phyloP scores from a whole-genome alignment of 2,797 vertebrate genomes.

The Otolemur crassicaudatus region DNA sequence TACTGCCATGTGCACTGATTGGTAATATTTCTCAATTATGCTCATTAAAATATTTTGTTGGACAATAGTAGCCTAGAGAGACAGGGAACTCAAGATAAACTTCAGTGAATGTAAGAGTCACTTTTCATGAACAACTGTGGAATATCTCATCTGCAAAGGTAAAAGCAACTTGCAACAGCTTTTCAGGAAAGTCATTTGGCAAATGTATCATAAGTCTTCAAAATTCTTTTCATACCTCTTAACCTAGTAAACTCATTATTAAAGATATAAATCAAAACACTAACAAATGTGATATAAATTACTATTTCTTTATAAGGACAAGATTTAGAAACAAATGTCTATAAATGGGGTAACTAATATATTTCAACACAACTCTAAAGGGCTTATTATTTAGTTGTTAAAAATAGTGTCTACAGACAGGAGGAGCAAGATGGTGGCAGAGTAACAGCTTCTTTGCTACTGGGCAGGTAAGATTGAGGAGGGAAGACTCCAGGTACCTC shows the following conservation, averaged over 20 bases:
- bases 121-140: constrained; percentile 31
- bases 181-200: constrained; percentile 42
- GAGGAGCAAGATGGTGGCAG: no score
- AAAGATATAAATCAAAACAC: background rate
- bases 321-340: constrained; percentile 40
- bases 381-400: background rate
- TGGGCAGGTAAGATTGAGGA: no score
- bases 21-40: constrained; percentile 81
- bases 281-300: background rate
- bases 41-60: constrained; percentile 77
- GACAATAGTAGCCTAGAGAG: constrained; percentile 1
- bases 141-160: background rate
- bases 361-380: background rate
- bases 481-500: no score
- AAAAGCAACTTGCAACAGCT: constrained; percentile 27
- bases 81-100: constrained; percentile 60
- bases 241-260: constrained; percentile 12
- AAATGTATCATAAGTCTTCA: constrained; percentile 53
- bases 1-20: constrained; percentile 56
- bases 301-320: constrained; percentile 23
- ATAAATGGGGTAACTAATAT: background rate
- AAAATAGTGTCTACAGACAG: background rate
- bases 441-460: no score
- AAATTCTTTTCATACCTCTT: constrained; percentile 18
- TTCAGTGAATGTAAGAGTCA: constrained; percentile 66